A percentile compares a stretch with the other conserved stretches of the same genome.
phyloP scores from a whole-genome alignment of 2,888 invertebrate species.

The Hipparchia semele region DNA sequence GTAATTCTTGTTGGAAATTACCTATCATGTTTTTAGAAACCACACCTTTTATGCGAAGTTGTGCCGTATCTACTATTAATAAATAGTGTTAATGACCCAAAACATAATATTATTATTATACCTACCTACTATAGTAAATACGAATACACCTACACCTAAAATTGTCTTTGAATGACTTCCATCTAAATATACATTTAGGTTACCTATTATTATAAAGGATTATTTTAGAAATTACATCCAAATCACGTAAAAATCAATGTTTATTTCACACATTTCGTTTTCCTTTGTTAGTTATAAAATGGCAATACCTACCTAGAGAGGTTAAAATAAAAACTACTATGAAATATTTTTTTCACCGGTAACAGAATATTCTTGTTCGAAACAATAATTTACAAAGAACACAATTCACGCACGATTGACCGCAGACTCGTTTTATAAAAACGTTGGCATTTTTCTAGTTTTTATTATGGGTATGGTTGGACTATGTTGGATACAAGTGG shows the following conservation, averaged over 20 bases:
- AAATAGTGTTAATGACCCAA: no score
- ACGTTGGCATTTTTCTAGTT: slow-evolving; percentile 9
- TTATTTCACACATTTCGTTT: not conserved
- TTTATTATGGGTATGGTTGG: not conserved
- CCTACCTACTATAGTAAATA: no score
- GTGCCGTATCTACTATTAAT: no score
- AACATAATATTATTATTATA: no score
- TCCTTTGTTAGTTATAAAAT: not conserved
- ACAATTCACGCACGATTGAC: slow-evolving; percentile 28
- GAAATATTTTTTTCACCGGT: slow-evolving; percentile 11
- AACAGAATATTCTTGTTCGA: slow-evolving; percentile 17
- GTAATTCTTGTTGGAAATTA: no score
- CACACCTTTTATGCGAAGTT: no score
- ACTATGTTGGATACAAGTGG: slow-evolving; percentile 39
- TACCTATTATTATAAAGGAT: no score
- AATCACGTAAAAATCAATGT: no score
- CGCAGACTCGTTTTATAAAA: slow-evolving; percentile 18
- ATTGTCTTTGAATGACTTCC: no score
- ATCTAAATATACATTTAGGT: no score
- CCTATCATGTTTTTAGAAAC: no score
- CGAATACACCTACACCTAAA: no score
- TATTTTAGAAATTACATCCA: not conserved
- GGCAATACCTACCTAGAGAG: not conserved
- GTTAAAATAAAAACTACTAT: not conserved
- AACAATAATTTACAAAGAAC: slow-evolving; percentile 21